These are phyloP conservation scores for Cephus spinipes DNA, from an alignment of 2,888 invertebrate species.

Conservation along the genomic window DNA sequence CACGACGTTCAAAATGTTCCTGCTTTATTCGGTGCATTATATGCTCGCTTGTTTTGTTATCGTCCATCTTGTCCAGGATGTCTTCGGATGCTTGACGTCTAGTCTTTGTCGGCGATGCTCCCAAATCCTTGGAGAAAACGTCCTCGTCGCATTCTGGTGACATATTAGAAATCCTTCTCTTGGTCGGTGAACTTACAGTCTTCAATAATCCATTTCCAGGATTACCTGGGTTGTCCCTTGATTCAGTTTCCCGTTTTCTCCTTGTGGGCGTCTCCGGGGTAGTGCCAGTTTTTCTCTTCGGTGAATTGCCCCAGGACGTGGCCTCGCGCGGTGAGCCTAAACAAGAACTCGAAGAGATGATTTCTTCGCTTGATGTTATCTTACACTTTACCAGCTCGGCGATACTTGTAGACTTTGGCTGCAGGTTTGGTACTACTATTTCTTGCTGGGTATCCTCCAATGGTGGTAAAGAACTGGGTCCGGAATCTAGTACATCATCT, in stretches of 20 bases:
- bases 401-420: constrained; percentile 36
- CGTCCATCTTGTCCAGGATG: constrained; percentile 44
- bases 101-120: constrained; percentile 11
- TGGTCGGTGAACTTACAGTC: constrained; percentile 54
- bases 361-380: constrained; percentile 60
- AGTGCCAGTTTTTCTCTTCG: constrained; percentile 26
- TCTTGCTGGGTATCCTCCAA: constrained; percentile 34
- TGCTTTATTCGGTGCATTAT: constrained; percentile 20
- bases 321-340: constrained; percentile 43
- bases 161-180: constrained; percentile 32
- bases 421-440: constrained; percentile 27
- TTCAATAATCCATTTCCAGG: constrained; percentile 20
- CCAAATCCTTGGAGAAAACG: constrained; percentile 1
- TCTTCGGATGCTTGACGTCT: constrained; percentile 55
- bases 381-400: constrained; percentile 58
- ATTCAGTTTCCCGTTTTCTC: constrained; percentile 28
- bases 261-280: constrained; percentile 13
- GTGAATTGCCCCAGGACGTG: constrained; percentile 53
- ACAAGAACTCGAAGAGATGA: constrained; percentile 45
- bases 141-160: constrained; percentile 10
- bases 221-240: background rate
- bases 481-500: constrained; percentile 55
- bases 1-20: constrained; percentile 49
- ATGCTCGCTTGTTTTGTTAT: constrained; percentile 30
- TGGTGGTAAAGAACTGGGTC: constrained; percentile 51